Base-by-base conservation (phyloP, 2,888 invertebrate species). In the Thumatha senex region DNA sequence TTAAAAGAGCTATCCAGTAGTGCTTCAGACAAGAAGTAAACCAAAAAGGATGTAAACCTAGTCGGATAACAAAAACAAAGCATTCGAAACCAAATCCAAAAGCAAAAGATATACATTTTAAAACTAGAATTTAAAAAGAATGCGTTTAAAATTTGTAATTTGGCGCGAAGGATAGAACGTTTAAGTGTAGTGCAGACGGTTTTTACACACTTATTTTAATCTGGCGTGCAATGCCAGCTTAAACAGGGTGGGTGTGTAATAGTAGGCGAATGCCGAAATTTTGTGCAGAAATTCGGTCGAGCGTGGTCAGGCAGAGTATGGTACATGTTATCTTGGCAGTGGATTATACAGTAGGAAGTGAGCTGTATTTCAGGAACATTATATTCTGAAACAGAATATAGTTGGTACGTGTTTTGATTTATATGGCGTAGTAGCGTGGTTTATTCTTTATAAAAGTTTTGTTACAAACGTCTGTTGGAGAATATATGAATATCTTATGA, bases 91-190 rank as follows among this genome's bases (percentile, higher is more conserved):
- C 46, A 40, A 39, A 39, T 13, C 5, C 46, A 40, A 39, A 38
- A 31, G 7, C 12, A 14, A n/a, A 18, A n/a, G 18, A 2, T 15
- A 30, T n/a, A n/a, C n/a, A 34, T 39, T 35, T 42, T 24, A 44
- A 45, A 48, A 43, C 13, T 33, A 15, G 46, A 51, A 46, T 39
- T 46, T 56, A 56, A 58, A 56, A 60, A 62, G 67, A 64, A 59
- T 66, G 58, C 66, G 61, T 70, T 72, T 63, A 70, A 63, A 70
- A 67, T 45, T 61, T 56, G 66, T 61, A 61, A 60, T 70, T 71
- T 64, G 62, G 54, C 56, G 30, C 35, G 55, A 68, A 15, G 38
- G 58, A 64, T 59, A 62, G 18, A 24, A 60, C 51, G 48, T 51
- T 59, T 60, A 61, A 43, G 51, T 59, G 51, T 58, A 67, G 64